Base-by-base conservation (phyloP, 2,113 vertebrate genomes). In the Lanius ludovicianus region DNA sequence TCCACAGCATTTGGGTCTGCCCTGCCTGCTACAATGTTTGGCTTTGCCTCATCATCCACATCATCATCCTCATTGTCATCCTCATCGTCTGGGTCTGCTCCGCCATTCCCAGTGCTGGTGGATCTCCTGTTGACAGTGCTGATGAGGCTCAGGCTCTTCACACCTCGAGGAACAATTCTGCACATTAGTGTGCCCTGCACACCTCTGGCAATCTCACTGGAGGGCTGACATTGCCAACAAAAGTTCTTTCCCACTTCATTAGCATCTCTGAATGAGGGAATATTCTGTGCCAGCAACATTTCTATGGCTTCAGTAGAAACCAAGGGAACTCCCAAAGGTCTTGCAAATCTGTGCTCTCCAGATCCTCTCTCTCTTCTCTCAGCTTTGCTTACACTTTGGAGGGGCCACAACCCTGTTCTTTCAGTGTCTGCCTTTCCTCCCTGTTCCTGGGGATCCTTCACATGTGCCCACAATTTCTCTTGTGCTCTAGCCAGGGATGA, bases 21-120 rank as follows among this genome's bases (percentile, higher is more conserved):
- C 50, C 67, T 88, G 86, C 50, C 67, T 35, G 11, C 5, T 35
- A 35, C 49, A 21, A 25, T 1, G 3, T 35, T n/a, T 13, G 56
- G 30, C 2, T 49, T 22, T 22, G 44, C 7, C 27, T 6, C 7
- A 3, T 10, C 22, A 23, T n/a, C 56, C 41, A 4, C 24, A 18
- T 60, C 24, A 2, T 60, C 57, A 25, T 59, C 57, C 22, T 59
- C n/a, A 37, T 37, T 15, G 3, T 60, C 57, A 37, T 37, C 35
- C 7, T 37, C n/a, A 60, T 60, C 6, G 0, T 20, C 13, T 11
- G 4, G 24, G 13, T 46, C 46, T 69, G 84, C 21, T 6, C 7
- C 0, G 18, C 6, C 20, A 19, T 9, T 17, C 49, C 2, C 59
- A 9, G n/a, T 0, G 0, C 41, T 15, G 23, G 37, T 4, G 1